These are phyloP conservation scores for Gymnorhina tibicen DNA, from an alignment of 2,113 vertebrate genomes.

Conservation along the genomic window DNA sequence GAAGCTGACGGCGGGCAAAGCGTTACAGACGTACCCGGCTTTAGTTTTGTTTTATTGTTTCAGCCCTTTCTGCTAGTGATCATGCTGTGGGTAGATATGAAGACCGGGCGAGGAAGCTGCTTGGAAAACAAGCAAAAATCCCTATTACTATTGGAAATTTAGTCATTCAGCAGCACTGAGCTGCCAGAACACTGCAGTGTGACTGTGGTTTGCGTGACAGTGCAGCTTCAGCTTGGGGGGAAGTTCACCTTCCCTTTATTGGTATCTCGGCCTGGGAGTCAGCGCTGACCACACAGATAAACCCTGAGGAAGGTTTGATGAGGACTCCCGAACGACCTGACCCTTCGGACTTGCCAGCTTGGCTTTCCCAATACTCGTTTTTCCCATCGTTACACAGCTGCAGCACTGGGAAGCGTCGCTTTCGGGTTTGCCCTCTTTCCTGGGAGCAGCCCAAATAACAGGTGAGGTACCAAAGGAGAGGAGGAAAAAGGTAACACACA, in stretches of 20 bases:
- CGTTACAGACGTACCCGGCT: not conserved
- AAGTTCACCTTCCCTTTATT: not conserved
- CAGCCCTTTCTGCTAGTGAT: not conserved
- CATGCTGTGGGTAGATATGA: not conserved
- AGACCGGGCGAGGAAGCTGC: not conserved
- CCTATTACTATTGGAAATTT: not conserved
- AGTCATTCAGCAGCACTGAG: not conserved
- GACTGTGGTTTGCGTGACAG: not conserved
- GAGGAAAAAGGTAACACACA: not conserved
- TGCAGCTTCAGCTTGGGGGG: not conserved
- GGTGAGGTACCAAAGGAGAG: not conserved
- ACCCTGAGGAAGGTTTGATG: not conserved
- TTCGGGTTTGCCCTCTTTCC: not conserved
- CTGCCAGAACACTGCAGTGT: not conserved
- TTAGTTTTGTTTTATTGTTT: not conserved
- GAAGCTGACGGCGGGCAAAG: not conserved
- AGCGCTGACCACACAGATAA: not conserved
- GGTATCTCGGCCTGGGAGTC: not conserved
- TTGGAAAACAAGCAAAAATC: not conserved
- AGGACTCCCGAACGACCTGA: not conserved
- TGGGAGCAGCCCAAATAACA: not conserved
- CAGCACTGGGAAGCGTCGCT: not conserved
- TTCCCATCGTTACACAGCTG: not conserved
- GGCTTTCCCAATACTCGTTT: not conserved
- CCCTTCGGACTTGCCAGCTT: not conserved